Conservation (phyloP, 2,113 vertebrate genomes). For the Cryptotis parvus region DNA sequence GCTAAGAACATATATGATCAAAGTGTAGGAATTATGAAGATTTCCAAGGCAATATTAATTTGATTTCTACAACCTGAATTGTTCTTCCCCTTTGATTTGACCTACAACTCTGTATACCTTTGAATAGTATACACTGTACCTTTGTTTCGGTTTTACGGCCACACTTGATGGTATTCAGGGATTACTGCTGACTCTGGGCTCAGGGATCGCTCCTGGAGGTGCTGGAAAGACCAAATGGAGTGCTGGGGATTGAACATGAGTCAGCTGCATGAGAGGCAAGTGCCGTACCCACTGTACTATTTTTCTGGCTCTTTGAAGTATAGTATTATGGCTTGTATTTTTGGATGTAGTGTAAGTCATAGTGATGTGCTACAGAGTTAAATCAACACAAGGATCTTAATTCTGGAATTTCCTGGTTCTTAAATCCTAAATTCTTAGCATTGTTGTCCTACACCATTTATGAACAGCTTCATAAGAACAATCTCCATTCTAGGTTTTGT, state of each 20-base stretch:
- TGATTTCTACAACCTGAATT: not conserved
- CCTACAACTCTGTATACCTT: no score
- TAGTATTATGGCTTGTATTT: constrained; percentile 39
- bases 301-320: not conserved
- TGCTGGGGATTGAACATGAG: no score
- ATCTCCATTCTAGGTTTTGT: not conserved
- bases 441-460: not conserved
- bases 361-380: constrained; percentile 18
- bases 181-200: no score
- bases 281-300: no score
- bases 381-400: constrained; percentile 55
- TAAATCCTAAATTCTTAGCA: constrained; percentile 59
- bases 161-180: no score
- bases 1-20: constrained; percentile 13
- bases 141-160: no score
- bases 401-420: constrained; percentile 59
- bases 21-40: constrained; percentile 54
- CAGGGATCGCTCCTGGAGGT: no score
- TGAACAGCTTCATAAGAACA: constrained; percentile 39
- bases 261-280: no score
- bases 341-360: not conserved
- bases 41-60: constrained; percentile 34
- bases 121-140: not conserved
- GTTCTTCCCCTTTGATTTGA: constrained; percentile 35
- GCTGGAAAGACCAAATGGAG: no score